phyloP scores from a whole-genome alignment of 2,888 invertebrate genomes.

The Baccha elongata region DNA sequence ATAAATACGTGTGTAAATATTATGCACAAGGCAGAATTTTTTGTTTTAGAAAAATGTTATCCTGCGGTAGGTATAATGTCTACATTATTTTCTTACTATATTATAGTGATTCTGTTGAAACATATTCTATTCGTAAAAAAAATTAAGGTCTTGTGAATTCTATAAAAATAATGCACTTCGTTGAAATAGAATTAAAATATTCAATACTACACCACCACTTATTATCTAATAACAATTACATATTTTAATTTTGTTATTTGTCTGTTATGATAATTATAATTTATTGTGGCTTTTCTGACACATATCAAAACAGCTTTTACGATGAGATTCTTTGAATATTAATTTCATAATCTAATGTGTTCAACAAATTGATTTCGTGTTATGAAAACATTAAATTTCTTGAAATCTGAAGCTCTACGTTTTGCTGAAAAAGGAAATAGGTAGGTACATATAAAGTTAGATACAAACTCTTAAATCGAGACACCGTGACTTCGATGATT shows the following conservation, averaged over 20 bases:
- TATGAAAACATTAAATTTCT: constrained; percentile 1
- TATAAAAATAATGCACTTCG: no score
- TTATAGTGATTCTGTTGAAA: not conserved
- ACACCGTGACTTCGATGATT: no score
- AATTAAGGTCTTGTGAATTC: not conserved
- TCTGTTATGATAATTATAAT: not conserved
- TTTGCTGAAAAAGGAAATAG: no score
- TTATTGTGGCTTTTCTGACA: not conserved
- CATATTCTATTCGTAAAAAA: not conserved
- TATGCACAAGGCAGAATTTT: not conserved
- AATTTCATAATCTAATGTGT: not conserved
- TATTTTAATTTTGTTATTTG: not conserved
- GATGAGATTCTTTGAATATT: not conserved
- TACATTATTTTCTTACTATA: not conserved
- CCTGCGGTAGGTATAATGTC: constrained; percentile 16
- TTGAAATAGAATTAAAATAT: not conserved
- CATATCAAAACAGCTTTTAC: not conserved
- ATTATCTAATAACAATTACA: not conserved
- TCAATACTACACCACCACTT: no score
- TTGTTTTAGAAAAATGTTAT: constrained; percentile 8
- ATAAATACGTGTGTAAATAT: constrained; percentile 5
- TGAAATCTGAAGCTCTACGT: no score
- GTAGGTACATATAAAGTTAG: no score
- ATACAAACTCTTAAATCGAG: no score
- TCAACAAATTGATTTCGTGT: constrained; percentile 3